Percentiles rank a stretch among this genome's conserved stretches.
These are phyloP conservation scores for Macroramphosus scolopax DNA, from an alignment of 2,797 vertebrate species.

Conservation along the genomic window DNA sequence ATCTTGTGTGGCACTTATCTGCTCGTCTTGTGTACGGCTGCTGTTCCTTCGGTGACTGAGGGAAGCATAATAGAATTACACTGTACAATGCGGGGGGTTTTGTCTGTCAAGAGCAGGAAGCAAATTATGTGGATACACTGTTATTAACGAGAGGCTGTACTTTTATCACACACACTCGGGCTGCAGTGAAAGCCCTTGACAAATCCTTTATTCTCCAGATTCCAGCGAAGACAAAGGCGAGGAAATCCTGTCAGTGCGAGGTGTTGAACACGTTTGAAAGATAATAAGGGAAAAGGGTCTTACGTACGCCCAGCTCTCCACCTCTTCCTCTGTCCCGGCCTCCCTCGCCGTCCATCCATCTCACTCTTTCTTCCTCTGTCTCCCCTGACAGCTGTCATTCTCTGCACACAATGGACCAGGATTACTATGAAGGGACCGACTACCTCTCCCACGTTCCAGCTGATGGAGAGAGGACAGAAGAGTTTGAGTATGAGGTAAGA, in stretches of 20 bases:
- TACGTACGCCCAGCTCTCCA: constrained; percentile 31
- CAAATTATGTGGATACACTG: constrained; percentile 59
- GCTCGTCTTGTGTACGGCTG: constrained; percentile 52
- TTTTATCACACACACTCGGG: constrained; percentile 59
- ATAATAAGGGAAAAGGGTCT: constrained; percentile 24
- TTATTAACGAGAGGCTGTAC: constrained; percentile 67
- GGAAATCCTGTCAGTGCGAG: constrained; percentile 57
- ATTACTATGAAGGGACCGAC: constrained; percentile 91
- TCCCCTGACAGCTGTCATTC: constrained; percentile 88
- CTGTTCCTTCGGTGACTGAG: constrained; percentile 66
- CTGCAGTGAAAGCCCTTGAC: constrained; percentile 60
- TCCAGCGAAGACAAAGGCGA: constrained; percentile 53
- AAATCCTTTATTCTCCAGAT: constrained; percentile 65
- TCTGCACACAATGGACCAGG: constrained; percentile 90
- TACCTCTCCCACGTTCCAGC: constrained; percentile 88
- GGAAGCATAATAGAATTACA: constrained; percentile 59
- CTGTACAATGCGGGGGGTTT: constrained; percentile 54
- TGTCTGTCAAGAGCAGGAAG: constrained; percentile 61
- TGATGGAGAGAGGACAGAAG: constrained; percentile 89
- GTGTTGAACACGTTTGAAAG: constrained; percentile 37
- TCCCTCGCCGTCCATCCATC: constrained; percentile 8
- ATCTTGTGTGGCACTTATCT: constrained; percentile 54
- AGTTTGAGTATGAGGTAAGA: constrained; percentile 96
- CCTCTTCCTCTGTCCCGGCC: constrained; percentile 21
- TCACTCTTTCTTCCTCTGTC: constrained; percentile 17